Percentiles rank a stretch among this genome's conserved stretches.
Evolutionary conservation across 2,113 vertebrate species (phyloP).

Genomic region (Vanacampus margaritifer): DNA sequence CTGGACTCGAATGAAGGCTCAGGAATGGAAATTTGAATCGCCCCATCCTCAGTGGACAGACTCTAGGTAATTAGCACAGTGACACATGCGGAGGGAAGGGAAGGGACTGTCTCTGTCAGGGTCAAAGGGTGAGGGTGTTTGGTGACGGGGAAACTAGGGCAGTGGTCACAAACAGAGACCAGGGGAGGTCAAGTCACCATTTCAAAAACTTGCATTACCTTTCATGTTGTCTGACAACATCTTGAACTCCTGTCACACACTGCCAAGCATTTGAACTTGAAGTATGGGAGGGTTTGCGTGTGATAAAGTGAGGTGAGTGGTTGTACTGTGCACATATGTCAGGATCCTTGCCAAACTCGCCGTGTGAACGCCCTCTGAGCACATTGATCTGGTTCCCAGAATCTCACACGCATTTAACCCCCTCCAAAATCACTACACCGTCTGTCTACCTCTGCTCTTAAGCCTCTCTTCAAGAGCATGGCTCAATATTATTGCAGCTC

Average conservation of each 20-base stretch:
- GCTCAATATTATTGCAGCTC: slow-evolving; percentile 8
- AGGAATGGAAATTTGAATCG: slow-evolving; percentile 66
- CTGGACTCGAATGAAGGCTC: slow-evolving; percentile 47
- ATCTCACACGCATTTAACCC: slow-evolving; percentile 38
- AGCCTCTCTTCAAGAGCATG: not conserved
- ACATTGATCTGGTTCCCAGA: slow-evolving; percentile 36
- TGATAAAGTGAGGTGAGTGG: slow-evolving; percentile 38
- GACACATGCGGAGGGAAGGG: slow-evolving; percentile 52
- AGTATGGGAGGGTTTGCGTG: slow-evolving; percentile 26
- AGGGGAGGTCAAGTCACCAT: slow-evolving; percentile 4
- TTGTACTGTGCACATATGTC: slow-evolving; percentile 43
- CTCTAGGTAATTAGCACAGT: slow-evolving; percentile 62
- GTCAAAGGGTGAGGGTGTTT: slow-evolving; percentile 63
- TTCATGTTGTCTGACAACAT: not conserved
- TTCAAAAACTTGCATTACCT: not conserved
- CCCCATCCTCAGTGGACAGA: slow-evolving; percentile 44
- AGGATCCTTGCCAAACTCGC: slow-evolving; percentile 47
- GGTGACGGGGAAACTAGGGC: slow-evolving; percentile 64
- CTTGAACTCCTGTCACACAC: slow-evolving; percentile 13
- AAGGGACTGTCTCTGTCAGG: slow-evolving; percentile 33
- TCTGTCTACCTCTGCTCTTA: not conserved
- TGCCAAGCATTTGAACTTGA: slow-evolving; percentile 18
- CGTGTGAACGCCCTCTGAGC: slow-evolving; percentile 63
- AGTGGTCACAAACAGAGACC: slow-evolving; percentile 40
- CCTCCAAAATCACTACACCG: not conserved